Percentiles rank a stretch among this genome's conserved stretches.
These are phyloP conservation scores for Pogonocichla stellata DNA, from an alignment of 2,113 vertebrate species.

Conservation along the genomic window DNA sequence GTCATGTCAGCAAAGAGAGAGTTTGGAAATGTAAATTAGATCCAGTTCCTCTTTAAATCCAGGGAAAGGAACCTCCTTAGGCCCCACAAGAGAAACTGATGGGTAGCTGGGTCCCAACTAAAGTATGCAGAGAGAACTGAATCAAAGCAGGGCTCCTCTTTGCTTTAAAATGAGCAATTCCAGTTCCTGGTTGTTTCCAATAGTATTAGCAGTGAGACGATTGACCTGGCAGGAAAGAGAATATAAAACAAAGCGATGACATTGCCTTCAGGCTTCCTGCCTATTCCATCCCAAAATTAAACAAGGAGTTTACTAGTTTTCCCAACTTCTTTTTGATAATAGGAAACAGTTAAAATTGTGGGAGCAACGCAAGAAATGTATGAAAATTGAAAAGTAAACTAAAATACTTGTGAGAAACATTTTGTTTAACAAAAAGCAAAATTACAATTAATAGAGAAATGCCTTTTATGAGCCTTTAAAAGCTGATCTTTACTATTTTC, in stretches of 20 bases:
- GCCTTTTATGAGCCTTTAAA: constrained; percentile 9
- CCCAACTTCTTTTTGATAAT: background rate
- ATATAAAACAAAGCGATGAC: background rate
- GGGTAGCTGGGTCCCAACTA: background rate
- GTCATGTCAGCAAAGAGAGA: background rate
- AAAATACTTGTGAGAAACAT: background rate
- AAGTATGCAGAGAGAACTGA: background rate
- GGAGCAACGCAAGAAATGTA: background rate
- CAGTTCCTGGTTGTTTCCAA: constrained; percentile 27
- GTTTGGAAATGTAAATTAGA: background rate
- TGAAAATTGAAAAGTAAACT: background rate
- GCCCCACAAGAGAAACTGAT: background rate
- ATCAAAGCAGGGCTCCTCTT: background rate
- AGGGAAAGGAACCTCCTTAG: background rate
- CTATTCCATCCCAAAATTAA: background rate
- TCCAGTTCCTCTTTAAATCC: background rate
- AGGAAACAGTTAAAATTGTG: background rate
- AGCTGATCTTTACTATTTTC: background rate
- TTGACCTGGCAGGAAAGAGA: background rate
- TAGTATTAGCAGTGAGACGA: background rate
- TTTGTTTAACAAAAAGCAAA: background rate
- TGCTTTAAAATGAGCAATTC: background rate
- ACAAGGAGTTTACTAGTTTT: background rate
- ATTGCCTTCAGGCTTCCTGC: background rate
- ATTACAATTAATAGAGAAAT: background rate